Conservation (phyloP, 2,888 invertebrate genomes). For the Dastarcus helophoroides region DNA sequence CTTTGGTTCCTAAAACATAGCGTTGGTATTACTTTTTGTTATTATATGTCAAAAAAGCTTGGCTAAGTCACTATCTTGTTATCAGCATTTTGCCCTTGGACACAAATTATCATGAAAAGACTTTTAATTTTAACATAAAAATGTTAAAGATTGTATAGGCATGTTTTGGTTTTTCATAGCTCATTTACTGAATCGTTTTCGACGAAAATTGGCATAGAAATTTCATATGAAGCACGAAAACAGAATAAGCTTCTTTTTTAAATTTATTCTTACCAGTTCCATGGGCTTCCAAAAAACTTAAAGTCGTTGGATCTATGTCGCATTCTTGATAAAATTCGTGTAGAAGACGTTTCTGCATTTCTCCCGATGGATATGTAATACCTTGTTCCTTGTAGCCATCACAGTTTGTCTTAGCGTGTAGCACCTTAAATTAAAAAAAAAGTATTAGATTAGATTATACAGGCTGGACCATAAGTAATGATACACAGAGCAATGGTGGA, state of each 20-base stretch:
- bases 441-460: not conserved
- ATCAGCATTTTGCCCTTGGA: no score
- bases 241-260: no score
- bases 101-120: not conserved
- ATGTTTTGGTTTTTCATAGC: no score
- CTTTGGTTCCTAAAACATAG: no score
- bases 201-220: no score
- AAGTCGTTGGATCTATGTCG: slow-evolving; percentile 52
- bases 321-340: slow-evolving; percentile 57
- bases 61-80: no score
- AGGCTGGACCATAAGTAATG: no score
- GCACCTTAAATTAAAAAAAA: slow-evolving; percentile 13
- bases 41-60: no score
- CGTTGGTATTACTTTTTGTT: no score
- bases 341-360: slow-evolving; percentile 48
- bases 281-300: slow-evolving; percentile 80
- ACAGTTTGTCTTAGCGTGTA: slow-evolving; percentile 30
- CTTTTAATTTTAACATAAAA: slow-evolving; percentile 2
- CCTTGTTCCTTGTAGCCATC: slow-evolving; percentile 33
- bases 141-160: slow-evolving; percentile 7
- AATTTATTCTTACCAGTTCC: slow-evolving; percentile 57
- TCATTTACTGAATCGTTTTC: no score
- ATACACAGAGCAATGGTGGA: no score
- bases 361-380: slow-evolving; percentile 33
- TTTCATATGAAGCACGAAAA: no score